These are phyloP conservation scores for Trematomus loennbergii DNA, from an alignment of 2,113 vertebrate genomes.

Conservation along the genomic window DNA sequence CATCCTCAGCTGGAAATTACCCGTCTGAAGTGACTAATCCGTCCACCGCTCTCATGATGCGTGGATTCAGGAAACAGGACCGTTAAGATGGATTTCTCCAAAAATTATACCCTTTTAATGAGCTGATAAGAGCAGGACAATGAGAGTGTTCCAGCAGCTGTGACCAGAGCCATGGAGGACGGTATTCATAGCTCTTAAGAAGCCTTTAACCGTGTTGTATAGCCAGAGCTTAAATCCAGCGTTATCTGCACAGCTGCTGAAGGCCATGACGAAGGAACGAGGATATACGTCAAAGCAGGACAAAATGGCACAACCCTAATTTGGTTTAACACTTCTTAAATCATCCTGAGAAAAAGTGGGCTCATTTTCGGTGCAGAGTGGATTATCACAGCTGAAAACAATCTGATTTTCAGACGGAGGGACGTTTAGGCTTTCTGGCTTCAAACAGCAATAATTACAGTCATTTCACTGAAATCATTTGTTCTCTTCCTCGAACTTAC, in stretches of 20 bases:
- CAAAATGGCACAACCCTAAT: conserved; percentile 34
- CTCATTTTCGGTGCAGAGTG: conserved; percentile 31
- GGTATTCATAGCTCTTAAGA: conserved; percentile 32
- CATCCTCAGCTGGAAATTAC: conserved; percentile 63
- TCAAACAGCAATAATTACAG: conserved; percentile 25
- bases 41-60: conserved; percentile 35
- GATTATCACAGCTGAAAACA: conserved; percentile 40
- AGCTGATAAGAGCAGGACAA: conserved; percentile 57
- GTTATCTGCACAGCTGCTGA: conserved; percentile 30
- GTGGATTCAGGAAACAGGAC: conserved; percentile 29
- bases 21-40: conserved; percentile 62
- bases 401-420: conserved; percentile 3
- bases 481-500: not conserved
- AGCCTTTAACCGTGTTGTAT: conserved; percentile 22
- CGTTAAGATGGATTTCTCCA: conserved; percentile 46
- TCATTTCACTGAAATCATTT: conserved; percentile 38
- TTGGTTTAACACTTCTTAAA: conserved; percentile 1
- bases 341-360: conserved; percentile 23
- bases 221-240: conserved; percentile 33
- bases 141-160: conserved; percentile 27
- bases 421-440: not conserved
- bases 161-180: conserved; percentile 25
- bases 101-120: conserved; percentile 62
- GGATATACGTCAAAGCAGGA: conserved; percentile 8
- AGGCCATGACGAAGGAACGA: conserved; percentile 31